Percentiles rank a stretch among this genome's conserved stretches.
Conservation (phyloP, 2,797 vertebrate genomes). For the Choloepus didactylus region DNA sequence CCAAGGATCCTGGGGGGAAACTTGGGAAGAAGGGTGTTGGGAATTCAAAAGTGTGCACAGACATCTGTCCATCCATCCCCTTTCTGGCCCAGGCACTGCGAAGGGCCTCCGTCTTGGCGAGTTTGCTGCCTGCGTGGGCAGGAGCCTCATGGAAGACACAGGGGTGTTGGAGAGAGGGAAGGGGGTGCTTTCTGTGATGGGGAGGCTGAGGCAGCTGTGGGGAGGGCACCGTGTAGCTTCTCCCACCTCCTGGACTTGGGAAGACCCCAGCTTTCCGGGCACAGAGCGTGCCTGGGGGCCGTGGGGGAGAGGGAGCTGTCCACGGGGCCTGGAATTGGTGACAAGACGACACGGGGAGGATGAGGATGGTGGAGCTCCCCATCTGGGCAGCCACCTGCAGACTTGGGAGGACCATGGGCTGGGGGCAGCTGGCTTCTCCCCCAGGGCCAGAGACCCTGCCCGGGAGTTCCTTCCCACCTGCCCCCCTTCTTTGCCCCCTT, state of each 20-base stretch:
- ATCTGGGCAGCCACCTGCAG: neutral
- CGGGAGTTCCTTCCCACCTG: neutral
- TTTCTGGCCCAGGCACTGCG: rapidly evolving
- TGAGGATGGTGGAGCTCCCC: neutral
- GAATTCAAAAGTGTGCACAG: neutral
- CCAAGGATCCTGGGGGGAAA: rapidly evolving
- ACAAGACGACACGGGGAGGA: neutral
- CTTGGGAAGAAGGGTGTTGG: rapidly evolving
- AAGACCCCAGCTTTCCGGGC: no score
- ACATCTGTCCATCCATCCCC: no score
- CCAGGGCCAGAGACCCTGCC: neutral
- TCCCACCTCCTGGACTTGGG: neutral
- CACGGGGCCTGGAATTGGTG: neutral
- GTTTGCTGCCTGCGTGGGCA: neutral
- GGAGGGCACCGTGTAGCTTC: no score
- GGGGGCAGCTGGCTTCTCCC: neutral
- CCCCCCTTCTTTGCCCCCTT: no score
- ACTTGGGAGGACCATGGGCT: neutral
- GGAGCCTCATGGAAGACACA: neutral
- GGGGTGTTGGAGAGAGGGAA: no score
- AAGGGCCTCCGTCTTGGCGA: neutral
- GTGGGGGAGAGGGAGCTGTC: neutral
- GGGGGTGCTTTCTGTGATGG: neutral
- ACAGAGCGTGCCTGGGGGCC: no score
- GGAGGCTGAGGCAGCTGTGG: neutral